Evolutionary conservation across 2,113 vertebrate genomes (phyloP).

Genomic region (Xiphias gladius): DNA sequence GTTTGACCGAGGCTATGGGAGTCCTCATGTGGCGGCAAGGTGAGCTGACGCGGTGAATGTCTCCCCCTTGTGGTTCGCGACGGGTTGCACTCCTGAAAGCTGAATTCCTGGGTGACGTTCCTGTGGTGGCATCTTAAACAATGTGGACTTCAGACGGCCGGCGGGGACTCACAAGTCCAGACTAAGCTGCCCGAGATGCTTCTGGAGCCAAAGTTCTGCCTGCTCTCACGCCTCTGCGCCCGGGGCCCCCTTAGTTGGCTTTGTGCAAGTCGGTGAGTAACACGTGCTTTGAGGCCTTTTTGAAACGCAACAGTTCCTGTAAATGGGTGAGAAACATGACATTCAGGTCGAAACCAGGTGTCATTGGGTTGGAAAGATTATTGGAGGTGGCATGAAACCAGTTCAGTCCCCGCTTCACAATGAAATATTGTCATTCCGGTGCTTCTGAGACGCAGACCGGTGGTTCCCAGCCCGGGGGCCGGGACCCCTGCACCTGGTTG

Average conservation of each 20-base stretch:
- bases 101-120: background rate
- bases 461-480: no score
- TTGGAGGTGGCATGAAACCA: no score
- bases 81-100: background rate
- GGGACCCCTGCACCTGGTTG: background rate
- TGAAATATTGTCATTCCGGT: background rate
- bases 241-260: no score
- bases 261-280: no score
- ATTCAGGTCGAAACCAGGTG: no score
- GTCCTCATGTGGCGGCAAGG: background rate
- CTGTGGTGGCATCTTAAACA: background rate
- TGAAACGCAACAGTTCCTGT: no score
- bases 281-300: no score
- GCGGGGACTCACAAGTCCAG: no score
- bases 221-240: no score
- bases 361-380: no score
- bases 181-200: background rate
- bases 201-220: no score
- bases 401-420: background rate
- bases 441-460: background rate
- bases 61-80: constrained; percentile 42
- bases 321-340: no score
- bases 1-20: background rate
- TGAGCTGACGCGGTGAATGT: background rate
- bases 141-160: background rate